phyloP scores from a whole-genome alignment of 2,888 invertebrate species.

The Hypsopygia costalis region DNA sequence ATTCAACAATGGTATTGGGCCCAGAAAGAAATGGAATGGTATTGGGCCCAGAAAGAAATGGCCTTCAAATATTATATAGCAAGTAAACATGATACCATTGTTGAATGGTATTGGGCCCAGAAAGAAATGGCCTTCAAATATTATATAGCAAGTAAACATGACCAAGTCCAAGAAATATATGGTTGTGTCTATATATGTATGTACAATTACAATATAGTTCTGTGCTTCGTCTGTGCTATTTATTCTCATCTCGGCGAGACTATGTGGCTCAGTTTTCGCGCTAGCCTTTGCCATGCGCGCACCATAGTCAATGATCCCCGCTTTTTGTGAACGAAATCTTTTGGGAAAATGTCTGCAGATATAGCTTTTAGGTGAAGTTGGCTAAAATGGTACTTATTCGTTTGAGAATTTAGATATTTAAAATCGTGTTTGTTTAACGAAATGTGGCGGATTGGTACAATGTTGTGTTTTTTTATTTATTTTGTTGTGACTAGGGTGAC shows the following conservation, averaged over 20 bases:
- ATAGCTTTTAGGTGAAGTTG: background rate
- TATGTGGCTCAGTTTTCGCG: conserved; percentile 40
- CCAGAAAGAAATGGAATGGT: no score
- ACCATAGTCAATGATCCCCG: conserved; percentile 4
- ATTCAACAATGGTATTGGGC: no score
- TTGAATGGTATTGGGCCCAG: no score
- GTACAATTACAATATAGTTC: no score
- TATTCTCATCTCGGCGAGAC: conserved; percentile 36
- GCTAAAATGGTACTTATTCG: background rate
- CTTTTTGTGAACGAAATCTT: background rate
- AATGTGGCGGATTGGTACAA: conserved; percentile 34
- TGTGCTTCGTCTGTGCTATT: conserved; percentile 35
- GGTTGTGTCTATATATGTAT: no score
- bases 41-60: no score
- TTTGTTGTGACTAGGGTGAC: conserved; percentile 30
- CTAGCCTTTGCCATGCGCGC: conserved; percentile 30
- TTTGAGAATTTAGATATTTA: background rate
- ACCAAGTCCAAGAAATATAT: no score
- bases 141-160: no score
- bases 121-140: no score
- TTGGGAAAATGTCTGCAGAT: background rate
- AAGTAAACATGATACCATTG: no score
- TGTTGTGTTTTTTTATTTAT: conserved; percentile 22
- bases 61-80: no score
- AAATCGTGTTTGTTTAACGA: conserved; percentile 4